Evolutionary conservation across 2,888 invertebrate species (phyloP).

Genomic region (Ectemnius continuus): DNA sequence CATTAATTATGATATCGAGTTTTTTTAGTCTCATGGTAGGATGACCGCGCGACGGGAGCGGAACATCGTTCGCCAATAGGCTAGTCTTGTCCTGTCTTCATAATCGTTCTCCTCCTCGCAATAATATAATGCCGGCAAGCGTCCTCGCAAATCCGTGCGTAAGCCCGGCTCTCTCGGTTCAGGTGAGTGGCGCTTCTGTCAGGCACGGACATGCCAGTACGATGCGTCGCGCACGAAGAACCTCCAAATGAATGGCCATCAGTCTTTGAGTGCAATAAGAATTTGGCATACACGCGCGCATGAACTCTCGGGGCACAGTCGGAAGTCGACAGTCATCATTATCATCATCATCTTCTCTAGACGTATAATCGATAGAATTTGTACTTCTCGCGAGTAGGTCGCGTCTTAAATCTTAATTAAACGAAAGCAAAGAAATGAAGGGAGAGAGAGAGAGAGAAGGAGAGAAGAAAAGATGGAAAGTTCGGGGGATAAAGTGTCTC

Average conservation of each 20-base stretch:
- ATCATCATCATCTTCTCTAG: not conserved
- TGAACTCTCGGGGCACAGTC: not conserved
- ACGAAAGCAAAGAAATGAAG: slow-evolving; percentile 24
- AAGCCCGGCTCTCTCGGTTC: slow-evolving; percentile 19
- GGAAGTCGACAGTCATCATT: too few species aligned
- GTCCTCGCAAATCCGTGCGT: slow-evolving; percentile 54
- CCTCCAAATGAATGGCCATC: slow-evolving; percentile 71
- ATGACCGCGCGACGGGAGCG: slow-evolving; percentile 65
- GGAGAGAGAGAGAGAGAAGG: too few species aligned
- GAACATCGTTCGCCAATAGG: slow-evolving; percentile 71
- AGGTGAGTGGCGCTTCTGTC: slow-evolving; percentile 16
- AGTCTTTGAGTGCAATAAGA: slow-evolving; percentile 52
- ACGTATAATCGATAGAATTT: slow-evolving; percentile 31
- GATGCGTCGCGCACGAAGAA: slow-evolving; percentile 60
- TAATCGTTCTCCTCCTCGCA: slow-evolving; percentile 12
- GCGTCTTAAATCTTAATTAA: slow-evolving; percentile 22
- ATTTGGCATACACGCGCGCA: slow-evolving; percentile 40
- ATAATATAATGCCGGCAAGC: slow-evolving; percentile 60
- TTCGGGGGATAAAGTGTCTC: not conserved
- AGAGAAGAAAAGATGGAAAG: slow-evolving; percentile 34
- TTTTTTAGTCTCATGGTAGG: slow-evolving; percentile 76
- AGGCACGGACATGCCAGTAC: slow-evolving; percentile 58
- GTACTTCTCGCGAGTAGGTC: slow-evolving; percentile 36
- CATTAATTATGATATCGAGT: slow-evolving; percentile 76
- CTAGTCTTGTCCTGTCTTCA: slow-evolving; percentile 75